phyloP scores from a whole-genome alignment of 2,797 vertebrate species.

The Linurgus olivaceus region DNA sequence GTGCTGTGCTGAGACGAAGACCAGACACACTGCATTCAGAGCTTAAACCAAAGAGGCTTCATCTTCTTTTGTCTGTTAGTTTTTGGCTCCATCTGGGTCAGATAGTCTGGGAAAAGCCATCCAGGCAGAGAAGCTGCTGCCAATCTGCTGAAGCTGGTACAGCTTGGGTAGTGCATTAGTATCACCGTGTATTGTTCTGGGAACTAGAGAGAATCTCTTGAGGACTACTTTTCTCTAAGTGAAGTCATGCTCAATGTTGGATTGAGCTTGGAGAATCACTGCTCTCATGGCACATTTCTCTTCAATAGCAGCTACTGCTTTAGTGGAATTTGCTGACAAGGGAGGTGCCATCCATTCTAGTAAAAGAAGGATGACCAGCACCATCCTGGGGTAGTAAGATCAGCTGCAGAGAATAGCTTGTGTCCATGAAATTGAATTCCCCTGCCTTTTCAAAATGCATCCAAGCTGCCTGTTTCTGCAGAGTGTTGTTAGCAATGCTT shows the following conservation, averaged over 20 bases:
- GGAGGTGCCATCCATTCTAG: neutral
- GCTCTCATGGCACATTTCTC: neutral
- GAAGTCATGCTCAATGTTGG: neutral
- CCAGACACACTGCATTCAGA: neutral
- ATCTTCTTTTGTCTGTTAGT: neutral
- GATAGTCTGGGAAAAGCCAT: neutral
- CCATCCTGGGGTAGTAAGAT: neutral
- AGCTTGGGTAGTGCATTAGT: neutral
- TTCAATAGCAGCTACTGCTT: neutral
- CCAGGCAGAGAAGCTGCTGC: neutral
- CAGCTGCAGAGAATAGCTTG: neutral
- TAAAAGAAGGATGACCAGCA: neutral
- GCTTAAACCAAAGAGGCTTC: neutral
- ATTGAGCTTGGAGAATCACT: neutral
- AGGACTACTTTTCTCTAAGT: neutral
- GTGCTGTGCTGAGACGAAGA: rapidly evolving
- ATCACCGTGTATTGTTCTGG: rapidly evolving
- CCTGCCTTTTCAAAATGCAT: neutral
- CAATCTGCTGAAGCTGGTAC: neutral
- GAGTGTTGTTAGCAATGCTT: neutral
- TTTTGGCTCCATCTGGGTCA: neutral
- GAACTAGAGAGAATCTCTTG: neutral
- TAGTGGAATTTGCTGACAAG: neutral
- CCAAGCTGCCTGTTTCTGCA: neutral
- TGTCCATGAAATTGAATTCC: neutral